phyloP scores from a whole-genome alignment of 35 echinoderm and acorn worm genomes.

The Diadema setosum region DNA sequence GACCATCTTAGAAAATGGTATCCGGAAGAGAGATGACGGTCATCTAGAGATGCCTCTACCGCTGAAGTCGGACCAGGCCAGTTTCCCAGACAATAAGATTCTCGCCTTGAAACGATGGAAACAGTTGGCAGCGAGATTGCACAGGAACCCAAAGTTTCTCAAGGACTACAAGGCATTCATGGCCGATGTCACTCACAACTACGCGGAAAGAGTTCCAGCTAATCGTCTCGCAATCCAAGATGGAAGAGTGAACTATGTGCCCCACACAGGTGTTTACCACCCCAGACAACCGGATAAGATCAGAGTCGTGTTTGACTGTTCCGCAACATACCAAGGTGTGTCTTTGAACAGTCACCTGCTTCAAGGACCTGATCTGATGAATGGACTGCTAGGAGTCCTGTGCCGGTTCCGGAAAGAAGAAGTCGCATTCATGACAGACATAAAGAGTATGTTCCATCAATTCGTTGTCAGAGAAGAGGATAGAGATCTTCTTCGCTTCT shows the following conservation, averaged over 20 bases:
- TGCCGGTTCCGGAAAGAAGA: neutral
- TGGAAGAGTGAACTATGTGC: slow-evolving; percentile 35
- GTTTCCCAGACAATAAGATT: neutral
- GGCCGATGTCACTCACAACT: neutral
- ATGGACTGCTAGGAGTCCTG: neutral
- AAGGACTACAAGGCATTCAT: slow-evolving; percentile 18
- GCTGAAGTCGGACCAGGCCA: neutral
- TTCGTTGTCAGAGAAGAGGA: neutral
- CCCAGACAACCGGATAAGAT: slow-evolving; percentile 27
- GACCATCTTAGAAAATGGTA: neutral
- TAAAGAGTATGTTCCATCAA: slow-evolving; percentile 51
- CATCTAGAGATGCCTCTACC: slow-evolving; percentile 41
- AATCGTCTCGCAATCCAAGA: neutral
- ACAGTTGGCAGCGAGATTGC: neutral
- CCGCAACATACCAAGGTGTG: no score
- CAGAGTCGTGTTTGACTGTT: no score
- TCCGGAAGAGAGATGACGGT: neutral
- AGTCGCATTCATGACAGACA: slow-evolving; percentile 38
- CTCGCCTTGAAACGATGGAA: slow-evolving; percentile 5
- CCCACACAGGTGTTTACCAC: slow-evolving; percentile 42
- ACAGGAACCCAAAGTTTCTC: neutral
- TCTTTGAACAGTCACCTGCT: no score
- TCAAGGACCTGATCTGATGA: no score
- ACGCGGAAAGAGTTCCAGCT: slow-evolving; percentile 26
- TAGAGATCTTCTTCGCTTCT: slow-evolving; percentile 36